A percentile compares a stretch with the other conserved stretches of the same genome.
phyloP scores from a whole-genome alignment of 2,888 invertebrate species.

The Tetranychus truncatus region DNA sequence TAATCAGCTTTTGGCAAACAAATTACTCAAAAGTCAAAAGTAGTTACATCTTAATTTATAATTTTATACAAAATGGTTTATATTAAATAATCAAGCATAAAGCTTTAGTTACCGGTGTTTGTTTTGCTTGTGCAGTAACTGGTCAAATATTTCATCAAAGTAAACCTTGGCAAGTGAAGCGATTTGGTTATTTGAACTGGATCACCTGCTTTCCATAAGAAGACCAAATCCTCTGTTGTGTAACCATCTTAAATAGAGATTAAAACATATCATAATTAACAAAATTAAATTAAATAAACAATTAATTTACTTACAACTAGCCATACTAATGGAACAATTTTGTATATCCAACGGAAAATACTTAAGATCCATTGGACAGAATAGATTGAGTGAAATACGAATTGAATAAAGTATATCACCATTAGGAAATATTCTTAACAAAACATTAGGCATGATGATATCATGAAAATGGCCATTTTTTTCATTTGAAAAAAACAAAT shows the following conservation, averaged over 20 bases:
- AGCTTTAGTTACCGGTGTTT: slow-evolving; percentile 49
- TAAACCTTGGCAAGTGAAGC: slow-evolving; percentile 33
- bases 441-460: slow-evolving; percentile 92
- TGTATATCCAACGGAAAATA: slow-evolving; percentile 88
- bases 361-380: slow-evolving; percentile 93
- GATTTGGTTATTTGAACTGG: slow-evolving; percentile 68
- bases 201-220: slow-evolving; percentile 77
- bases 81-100: too few species aligned
- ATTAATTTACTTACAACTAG: slow-evolving; percentile 63
- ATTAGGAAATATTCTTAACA: slow-evolving; percentile 84
- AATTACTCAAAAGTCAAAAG: background rate
- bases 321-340: slow-evolving; percentile 81
- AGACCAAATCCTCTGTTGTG: slow-evolving; percentile 86
- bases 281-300: background rate
- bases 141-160: slow-evolving; percentile 32
- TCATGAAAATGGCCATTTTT: slow-evolving; percentile 84
- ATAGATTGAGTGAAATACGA: slow-evolving; percentile 71
- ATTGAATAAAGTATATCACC: slow-evolving; percentile 91
- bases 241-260: slow-evolving; percentile 60
- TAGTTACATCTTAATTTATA: background rate
- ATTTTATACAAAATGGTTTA: background rate
- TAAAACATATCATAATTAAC: background rate
- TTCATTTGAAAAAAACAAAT: slow-evolving; percentile 91
- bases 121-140: slow-evolving; percentile 34
- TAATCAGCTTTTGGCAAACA: background rate